phyloP scores from a whole-genome alignment of 1,140 invertebrate species.

The Zaprionus camerounensis region DNA sequence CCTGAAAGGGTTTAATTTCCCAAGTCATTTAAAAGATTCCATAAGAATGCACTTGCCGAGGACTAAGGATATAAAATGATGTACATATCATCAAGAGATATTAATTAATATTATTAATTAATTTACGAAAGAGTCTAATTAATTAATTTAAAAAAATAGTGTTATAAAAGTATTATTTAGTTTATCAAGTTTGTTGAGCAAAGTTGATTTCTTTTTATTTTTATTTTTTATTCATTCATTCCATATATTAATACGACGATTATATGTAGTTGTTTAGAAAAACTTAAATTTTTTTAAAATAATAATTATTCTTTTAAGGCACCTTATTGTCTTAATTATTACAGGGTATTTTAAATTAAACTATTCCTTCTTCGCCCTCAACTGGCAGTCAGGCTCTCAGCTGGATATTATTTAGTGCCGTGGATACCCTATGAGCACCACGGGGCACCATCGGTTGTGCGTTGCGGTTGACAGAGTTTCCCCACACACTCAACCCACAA shows the following conservation, averaged over 20 bases:
- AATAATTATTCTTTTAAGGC: neutral
- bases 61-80: neutral
- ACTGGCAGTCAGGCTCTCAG: neutral
- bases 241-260: no score
- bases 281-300: neutral
- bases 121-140: neutral
- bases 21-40: neutral
- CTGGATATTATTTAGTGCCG: conserved; percentile 23
- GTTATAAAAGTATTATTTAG: neutral
- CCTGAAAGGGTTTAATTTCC: conserved; percentile 16
- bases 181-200: neutral
- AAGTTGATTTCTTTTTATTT: neutral
- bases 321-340: neutral
- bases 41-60: neutral
- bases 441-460: conserved; percentile 10
- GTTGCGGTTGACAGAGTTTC: conserved; percentile 6
- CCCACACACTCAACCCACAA: neutral
- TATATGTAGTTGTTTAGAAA: no score
- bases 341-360: conserved; percentile 1
- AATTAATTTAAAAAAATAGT: neutral
- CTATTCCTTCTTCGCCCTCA: neutral
- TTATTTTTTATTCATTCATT: no score
- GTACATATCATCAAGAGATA: neutral
- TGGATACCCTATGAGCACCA: conserved; percentile 14
- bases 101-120: neutral